A percentile compares a stretch with the other conserved stretches of the same genome.
These are phyloP conservation scores for Tachuris rubrigastra DNA, from an alignment of 2,113 vertebrate species.

Conservation along the genomic window DNA sequence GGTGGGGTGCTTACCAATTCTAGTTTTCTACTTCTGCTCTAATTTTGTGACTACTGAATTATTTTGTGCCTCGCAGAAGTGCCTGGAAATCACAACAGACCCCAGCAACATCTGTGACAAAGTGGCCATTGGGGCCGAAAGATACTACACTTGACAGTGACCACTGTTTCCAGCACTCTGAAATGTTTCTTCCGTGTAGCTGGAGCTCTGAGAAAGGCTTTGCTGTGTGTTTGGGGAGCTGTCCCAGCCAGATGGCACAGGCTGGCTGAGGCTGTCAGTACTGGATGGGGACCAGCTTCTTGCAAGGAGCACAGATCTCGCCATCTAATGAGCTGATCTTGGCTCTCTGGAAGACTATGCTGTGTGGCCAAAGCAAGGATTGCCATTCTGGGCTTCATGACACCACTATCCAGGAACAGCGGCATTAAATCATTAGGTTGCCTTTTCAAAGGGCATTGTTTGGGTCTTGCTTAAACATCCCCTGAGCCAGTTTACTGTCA, in stretches of 20 bases:
- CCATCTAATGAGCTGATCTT: slow-evolving; percentile 3
- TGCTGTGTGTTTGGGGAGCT: not conserved
- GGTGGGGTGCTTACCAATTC: not conserved
- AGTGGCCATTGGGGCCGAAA: not conserved
- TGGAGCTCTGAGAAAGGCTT: not conserved
- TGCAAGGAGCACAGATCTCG: not conserved
- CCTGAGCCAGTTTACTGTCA: not conserved
- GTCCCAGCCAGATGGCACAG: slow-evolving; percentile 9
- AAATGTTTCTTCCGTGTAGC: not conserved
- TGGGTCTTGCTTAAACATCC: not conserved
- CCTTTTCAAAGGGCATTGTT: not conserved
- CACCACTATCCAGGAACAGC: not conserved
- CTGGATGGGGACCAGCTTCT: slow-evolving; percentile 23
- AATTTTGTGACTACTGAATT: not conserved
- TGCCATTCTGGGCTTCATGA: not conserved
- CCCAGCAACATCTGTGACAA: not conserved
- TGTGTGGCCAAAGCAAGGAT: not conserved
- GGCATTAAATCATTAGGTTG: not conserved
- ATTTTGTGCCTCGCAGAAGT: not conserved
- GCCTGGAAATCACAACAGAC: not conserved
- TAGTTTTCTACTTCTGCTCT: not conserved
- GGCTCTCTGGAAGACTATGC: not conserved
- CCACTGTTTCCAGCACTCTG: not conserved
- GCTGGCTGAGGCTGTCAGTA: not conserved
- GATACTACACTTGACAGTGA: not conserved